Base-by-base conservation (phyloP, 2,888 invertebrate genomes). In the Drosophila quinaria region DNA sequence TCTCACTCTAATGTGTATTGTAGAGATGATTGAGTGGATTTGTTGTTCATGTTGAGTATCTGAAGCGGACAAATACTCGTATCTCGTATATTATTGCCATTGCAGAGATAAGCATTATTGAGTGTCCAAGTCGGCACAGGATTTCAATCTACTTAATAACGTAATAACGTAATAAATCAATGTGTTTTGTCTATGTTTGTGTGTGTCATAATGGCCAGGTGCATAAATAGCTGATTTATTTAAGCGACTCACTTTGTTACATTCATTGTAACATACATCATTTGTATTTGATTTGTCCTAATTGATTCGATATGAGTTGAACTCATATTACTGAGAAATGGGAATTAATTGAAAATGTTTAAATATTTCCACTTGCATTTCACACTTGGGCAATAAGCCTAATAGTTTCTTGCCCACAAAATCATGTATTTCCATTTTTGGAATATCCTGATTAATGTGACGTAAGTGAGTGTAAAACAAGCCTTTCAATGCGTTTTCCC, bases 11-110 rank as follows among this genome's bases (percentile, higher is more conserved):
- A 62, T 80, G 77, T 65, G 74, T 71, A 87, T 83, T 87, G 83
- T 71, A 73, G 74, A 83, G 73, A 88, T 87, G 88, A 88, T 88
- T 88, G 85, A 85, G 88, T 88, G 86, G 88, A 83, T 88, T 88
- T 87, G 74, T 69, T 87, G 78, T 66, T 69, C 72, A 66, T 80
- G 63, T 68, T 63, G 81, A 84, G 71, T 81, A 81, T 55, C 55
- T 66, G 64, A 64, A 73, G 55, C 72, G 71, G 61, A 70, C 80
- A 85, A 74, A 86, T 79, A 82, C 35, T 77, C 42, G 58, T 58
- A 69, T 73, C 25, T 77, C 42, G 58, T 54, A 69, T 77, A 49
- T 66, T 62, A 67, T 67, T 63, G 86, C 79, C 80, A 80, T 61
- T 70, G 76, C 66, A 49, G 58, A 81, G 70, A 75, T 80, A 71